Evolutionary conservation across 2,113 vertebrate genomes (phyloP).

Genomic region (Orientallactaga bullata): DNA sequence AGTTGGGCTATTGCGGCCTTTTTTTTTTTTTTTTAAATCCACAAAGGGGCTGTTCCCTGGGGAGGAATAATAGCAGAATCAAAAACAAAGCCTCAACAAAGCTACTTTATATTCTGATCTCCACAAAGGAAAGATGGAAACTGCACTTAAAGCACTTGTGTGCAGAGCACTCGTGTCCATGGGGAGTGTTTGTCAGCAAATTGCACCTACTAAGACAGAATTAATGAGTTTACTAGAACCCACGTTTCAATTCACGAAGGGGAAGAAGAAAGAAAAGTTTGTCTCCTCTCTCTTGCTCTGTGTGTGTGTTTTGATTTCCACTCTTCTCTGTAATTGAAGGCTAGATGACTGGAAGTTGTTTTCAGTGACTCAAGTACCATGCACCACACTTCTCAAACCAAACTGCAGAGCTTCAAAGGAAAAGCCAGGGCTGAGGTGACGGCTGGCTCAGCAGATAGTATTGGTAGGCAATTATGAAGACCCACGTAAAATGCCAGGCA

Average conservation of each 20-base stretch:
- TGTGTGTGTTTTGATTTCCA: neutral
- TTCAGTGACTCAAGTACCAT: conserved; percentile 18
- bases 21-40: conserved; percentile 60
- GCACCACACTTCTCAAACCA: neutral
- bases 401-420: neutral
- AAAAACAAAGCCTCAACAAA: conserved; percentile 50
- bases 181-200: conserved; percentile 38
- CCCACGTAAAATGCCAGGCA: too few species aligned
- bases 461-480: too few species aligned
- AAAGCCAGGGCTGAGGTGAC: neutral
- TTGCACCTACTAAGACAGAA: conserved; percentile 34
- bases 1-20: conserved; percentile 58
- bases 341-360: conserved; percentile 18
- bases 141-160: conserved; percentile 54
- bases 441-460: too few species aligned
- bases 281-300: neutral
- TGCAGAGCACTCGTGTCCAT: neutral
- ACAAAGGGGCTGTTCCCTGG: conserved; percentile 16
- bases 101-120: conserved; percentile 31
- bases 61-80: conserved; percentile 22
- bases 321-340: conserved; percentile 47
- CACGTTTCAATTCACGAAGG: neutral
- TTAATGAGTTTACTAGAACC: conserved; percentile 48
- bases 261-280: neutral
- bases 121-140: conserved; percentile 28